Evolutionary conservation across 2,797 vertebrate species (phyloP).

Genomic region (Notolepis coatsorum): DNA sequence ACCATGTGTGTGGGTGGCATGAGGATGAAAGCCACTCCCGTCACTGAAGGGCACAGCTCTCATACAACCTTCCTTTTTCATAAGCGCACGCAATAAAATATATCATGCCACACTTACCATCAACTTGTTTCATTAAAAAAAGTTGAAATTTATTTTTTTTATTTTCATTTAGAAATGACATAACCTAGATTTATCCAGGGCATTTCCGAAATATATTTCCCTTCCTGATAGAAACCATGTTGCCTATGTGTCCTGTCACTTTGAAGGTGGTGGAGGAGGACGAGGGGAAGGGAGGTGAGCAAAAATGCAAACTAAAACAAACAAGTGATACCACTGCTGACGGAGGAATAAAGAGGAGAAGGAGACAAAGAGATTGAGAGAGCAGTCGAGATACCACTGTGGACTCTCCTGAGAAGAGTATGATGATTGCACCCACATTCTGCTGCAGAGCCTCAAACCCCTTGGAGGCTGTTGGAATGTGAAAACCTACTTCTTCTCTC

Average conservation of each 20-base stretch:
- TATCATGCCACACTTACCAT: conserved; percentile 64
- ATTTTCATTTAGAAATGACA: conserved; percentile 51
- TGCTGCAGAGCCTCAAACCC: conserved; percentile 64
- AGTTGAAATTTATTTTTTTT: conserved; percentile 43
- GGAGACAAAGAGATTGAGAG: conserved; percentile 63
- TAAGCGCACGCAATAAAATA: conserved; percentile 79
- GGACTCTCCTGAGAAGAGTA: conserved; percentile 71
- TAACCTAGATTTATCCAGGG: conserved; percentile 55
- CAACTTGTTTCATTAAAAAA: conserved; percentile 76
- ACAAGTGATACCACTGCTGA: conserved; percentile 30
- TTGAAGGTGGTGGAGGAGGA: conserved; percentile 25
- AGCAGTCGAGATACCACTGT: conserved; percentile 49
- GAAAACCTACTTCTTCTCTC: conserved; percentile 76
- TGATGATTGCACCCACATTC: conserved; percentile 76
- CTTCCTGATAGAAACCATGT: conserved; percentile 52
- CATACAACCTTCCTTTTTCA: conserved; percentile 62
- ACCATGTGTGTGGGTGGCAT: conserved; percentile 75
- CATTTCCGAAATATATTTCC: conserved; percentile 40
- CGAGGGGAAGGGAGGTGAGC: conserved; percentile 11
- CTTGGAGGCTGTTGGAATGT: conserved; percentile 74
- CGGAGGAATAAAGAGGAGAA: conserved; percentile 40
- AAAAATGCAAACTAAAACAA: conserved; percentile 20
- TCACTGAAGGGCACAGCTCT: conserved; percentile 67
- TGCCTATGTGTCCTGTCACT: conserved; percentile 28
- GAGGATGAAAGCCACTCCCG: conserved; percentile 60